Evolutionary conservation across 2,113 vertebrate species (phyloP).

Genomic region (Anarhynchus alexandrinus): DNA sequence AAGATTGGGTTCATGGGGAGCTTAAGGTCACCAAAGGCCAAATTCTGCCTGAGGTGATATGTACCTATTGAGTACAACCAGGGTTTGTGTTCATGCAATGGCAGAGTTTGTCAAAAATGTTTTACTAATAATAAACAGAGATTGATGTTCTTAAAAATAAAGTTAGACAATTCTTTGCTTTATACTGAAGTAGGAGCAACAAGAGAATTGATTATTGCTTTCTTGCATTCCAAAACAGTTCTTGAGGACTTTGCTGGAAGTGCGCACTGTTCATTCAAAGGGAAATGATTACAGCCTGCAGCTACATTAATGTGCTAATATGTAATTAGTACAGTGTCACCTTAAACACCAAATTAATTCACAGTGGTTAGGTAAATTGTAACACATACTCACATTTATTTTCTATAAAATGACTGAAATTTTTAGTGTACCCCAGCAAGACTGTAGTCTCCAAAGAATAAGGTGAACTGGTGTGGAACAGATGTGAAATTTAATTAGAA

Average conservation of each 20-base stretch:
- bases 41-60: not conserved
- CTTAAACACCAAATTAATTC: slow-evolving; percentile 47
- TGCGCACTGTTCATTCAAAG: not conserved
- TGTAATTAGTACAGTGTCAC: slow-evolving; percentile 31
- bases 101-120: not conserved
- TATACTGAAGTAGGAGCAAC: not conserved
- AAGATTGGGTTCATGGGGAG: not conserved
- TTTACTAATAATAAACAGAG: slow-evolving; percentile 10
- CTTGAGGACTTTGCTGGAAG: not conserved
- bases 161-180: not conserved
- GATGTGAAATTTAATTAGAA: slow-evolving; percentile 39
- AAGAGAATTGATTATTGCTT: slow-evolving; percentile 6
- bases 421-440: not conserved
- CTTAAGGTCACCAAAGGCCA: not conserved
- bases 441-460: not conserved
- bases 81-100: not conserved
- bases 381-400: not conserved
- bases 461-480: not conserved
- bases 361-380: not conserved
- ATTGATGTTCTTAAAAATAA: slow-evolving; percentile 11
- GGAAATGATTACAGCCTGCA: not conserved
- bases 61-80: not conserved
- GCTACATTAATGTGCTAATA: slow-evolving; percentile 25
- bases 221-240: slow-evolving; percentile 15
- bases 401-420: not conserved